These are phyloP conservation scores for Cataglyphis rosenhaueri DNA, from an alignment of 2,888 invertebrate species.

Conservation along the genomic window DNA sequence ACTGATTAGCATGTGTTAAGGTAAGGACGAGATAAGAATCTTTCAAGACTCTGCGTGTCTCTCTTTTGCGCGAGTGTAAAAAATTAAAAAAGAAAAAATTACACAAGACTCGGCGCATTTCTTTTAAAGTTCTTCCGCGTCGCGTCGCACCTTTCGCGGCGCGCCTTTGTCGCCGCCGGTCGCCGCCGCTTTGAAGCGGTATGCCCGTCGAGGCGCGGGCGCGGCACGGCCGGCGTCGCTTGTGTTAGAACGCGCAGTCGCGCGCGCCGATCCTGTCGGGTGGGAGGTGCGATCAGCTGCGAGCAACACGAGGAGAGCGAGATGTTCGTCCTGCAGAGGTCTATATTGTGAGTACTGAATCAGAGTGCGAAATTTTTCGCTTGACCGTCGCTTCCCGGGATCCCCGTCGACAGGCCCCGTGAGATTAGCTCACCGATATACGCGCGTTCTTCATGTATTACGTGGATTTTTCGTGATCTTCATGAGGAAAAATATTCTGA, in stretches of 20 bases:
- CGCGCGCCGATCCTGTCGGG: conserved; percentile 74
- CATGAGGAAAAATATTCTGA: neutral
- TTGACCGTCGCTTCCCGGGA: too few species aligned
- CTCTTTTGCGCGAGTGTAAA: neutral
- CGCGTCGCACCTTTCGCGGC: neutral
- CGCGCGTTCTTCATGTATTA: neutral
- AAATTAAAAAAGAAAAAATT: neutral
- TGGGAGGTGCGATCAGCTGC: conserved; percentile 81
- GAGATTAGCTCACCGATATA: neutral
- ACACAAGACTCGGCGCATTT: neutral
- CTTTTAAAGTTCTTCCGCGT: neutral
- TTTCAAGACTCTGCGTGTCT: too few species aligned
- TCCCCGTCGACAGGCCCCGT: neutral
- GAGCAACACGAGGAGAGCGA: conserved; percentile 74
- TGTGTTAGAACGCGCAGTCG: conserved; percentile 78
- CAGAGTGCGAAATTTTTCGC: conserved; percentile 3
- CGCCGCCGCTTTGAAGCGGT: neutral
- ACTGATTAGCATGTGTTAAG: neutral
- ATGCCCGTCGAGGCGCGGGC: neutral
- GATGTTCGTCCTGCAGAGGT: conserved; percentile 81
- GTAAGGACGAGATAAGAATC: too few species aligned
- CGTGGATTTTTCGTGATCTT: neutral
- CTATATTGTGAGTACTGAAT: conserved; percentile 74
- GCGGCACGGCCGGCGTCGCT: neutral
- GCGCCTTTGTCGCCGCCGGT: neutral